Conservation (phyloP, 92 coral and sea anemone genomes). For the Porites evermanni region DNA sequence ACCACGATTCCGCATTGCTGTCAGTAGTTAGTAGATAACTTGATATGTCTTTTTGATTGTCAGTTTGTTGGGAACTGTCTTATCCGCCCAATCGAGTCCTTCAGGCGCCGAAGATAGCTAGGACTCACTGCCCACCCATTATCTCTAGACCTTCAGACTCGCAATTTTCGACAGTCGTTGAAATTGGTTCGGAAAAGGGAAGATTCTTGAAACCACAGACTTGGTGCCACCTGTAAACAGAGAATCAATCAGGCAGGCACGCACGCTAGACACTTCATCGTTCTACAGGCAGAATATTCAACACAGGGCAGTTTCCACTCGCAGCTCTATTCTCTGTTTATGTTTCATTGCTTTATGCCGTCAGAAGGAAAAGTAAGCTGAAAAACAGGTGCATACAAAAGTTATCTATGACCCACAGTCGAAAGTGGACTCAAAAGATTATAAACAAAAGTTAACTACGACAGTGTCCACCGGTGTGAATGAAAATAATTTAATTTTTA, state of each 20-base stretch:
- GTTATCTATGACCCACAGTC: background rate
- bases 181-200: slow-evolving; percentile 15
- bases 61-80: background rate
- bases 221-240: background rate
- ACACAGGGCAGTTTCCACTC: background rate
- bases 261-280: background rate
- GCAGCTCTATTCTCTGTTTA: background rate
- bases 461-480: background rate
- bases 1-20: slow-evolving; percentile 8
- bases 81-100: slow-evolving; percentile 7
- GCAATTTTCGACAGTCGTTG: slow-evolving; percentile 7
- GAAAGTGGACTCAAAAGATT: background rate
- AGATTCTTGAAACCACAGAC: slow-evolving; percentile 5
- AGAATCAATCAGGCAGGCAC: background rate
- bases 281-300: background rate
- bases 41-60: background rate
- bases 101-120: background rate
- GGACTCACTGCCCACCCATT: slow-evolving; percentile 24
- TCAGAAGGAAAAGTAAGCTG: background rate
- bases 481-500: background rate
- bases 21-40: background rate
- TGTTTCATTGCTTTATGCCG: background rate
- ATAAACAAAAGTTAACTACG: background rate
- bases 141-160: slow-evolving; percentile 4
- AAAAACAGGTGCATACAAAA: background rate